Evolutionary conservation across 2,113 vertebrate species (phyloP).

Genomic region (Prietella phreatophila): DNA sequence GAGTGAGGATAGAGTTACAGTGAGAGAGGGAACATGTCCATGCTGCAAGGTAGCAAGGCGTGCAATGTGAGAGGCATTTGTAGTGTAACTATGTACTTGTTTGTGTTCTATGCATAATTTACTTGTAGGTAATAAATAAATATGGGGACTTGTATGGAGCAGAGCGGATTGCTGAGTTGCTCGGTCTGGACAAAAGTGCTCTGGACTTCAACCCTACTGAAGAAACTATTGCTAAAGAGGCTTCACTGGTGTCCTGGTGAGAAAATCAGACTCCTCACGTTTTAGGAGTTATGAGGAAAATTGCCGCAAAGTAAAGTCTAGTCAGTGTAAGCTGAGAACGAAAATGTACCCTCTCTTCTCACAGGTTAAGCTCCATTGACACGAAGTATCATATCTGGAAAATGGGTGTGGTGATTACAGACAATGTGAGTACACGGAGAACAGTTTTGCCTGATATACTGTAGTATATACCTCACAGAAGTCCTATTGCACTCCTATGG

Average conservation of each 20-base stretch:
- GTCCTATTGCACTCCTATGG: background rate
- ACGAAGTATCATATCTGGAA: conserved; percentile 98
- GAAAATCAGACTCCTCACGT: background rate
- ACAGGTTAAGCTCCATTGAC: conserved; percentile 92
- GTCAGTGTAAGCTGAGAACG: background rate
- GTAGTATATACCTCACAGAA: background rate
- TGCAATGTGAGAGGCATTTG: background rate
- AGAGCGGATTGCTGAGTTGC: conserved; percentile 92
- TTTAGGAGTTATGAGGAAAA: background rate
- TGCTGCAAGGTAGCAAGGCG: background rate
- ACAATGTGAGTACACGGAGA: conserved; percentile 82
- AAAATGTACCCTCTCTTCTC: conserved; percentile 43
- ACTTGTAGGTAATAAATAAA: conserved; percentile 92
- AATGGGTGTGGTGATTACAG: conserved; percentile 94
- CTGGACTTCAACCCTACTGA: conserved; percentile 95
- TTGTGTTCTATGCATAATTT: conserved; percentile 33
- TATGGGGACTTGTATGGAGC: conserved; percentile 95
- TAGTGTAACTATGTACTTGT: background rate
- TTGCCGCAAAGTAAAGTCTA: background rate
- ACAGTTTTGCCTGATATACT: background rate
- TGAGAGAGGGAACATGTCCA: background rate
- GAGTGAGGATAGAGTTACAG: too few relatives aligned
- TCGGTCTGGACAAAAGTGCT: conserved; percentile 94
- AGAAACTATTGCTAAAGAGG: conserved; percentile 83
- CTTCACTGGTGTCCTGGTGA: conserved; percentile 91